Conservation (phyloP, 2,888 invertebrate genomes). For the Petrolisthes manimaculis region DNA sequence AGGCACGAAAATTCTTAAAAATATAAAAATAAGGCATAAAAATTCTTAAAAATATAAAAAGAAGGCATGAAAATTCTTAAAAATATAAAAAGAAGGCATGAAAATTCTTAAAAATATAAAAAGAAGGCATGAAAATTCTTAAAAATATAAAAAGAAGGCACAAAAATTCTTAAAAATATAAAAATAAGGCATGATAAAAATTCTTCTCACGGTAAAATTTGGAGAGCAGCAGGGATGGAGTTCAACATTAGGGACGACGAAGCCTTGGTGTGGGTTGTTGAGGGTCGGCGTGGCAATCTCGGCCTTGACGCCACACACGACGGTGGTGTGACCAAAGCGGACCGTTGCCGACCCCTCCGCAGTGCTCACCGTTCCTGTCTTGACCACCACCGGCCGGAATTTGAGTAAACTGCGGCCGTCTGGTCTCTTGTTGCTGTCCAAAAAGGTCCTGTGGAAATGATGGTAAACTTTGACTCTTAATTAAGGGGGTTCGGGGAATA, state of each 20-base stretch:
- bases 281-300: slow-evolving; percentile 72
- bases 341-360: slow-evolving; percentile 83
- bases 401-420: slow-evolving; percentile 82
- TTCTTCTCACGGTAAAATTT: slow-evolving; percentile 50
- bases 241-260: slow-evolving; percentile 85
- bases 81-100: background rate
- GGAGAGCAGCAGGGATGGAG: slow-evolving; percentile 69
- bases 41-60: too few relatives aligned
- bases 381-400: slow-evolving; percentile 78
- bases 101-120: too few relatives aligned
- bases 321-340: slow-evolving; percentile 82
- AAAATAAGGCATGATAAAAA: background rate
- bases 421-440: slow-evolving; percentile 73
- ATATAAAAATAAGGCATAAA: too few relatives aligned
- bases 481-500: too few relatives aligned
- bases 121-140: too few relatives aligned
- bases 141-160: too few relatives aligned
- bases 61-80: too few relatives aligned
- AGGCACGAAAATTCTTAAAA: too few relatives aligned
- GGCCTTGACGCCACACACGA: slow-evolving; percentile 87
- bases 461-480: background rate
- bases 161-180: background rate
- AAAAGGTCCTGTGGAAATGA: slow-evolving; percentile 50
- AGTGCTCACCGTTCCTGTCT: slow-evolving; percentile 76
- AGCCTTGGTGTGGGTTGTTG: slow-evolving; percentile 69